Percentiles rank a stretch among this genome's conserved stretches.
Conservation (phyloP, 2,888 invertebrate genomes). For the Meganola albula region DNA sequence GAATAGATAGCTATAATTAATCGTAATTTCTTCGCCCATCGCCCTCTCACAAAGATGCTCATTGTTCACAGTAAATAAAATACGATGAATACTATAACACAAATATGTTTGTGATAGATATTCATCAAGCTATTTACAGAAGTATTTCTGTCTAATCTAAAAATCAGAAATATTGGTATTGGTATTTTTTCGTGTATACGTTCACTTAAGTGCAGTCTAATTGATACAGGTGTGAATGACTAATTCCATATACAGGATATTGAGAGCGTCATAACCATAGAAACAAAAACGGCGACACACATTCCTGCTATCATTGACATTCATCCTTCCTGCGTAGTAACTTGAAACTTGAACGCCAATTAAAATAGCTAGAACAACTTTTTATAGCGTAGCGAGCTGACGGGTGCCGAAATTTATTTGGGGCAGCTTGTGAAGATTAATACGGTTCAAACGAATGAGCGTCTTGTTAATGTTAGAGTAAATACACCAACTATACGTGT, state of each 20-base stretch:
- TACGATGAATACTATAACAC: no score
- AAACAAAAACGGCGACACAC: constrained; percentile 21
- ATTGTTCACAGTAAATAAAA: no score
- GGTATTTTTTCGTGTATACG: no score
- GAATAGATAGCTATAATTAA: constrained; percentile 56
- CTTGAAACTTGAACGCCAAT: constrained; percentile 67
- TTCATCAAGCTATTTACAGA: no score
- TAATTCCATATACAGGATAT: no score
- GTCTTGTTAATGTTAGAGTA: constrained; percentile 57
- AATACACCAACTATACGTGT: constrained; percentile 58
- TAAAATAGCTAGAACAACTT: constrained; percentile 69
- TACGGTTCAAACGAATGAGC: constrained; percentile 58
- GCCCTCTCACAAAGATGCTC: no score
- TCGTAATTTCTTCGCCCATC: constrained; percentile 57
- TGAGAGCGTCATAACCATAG: constrained; percentile 1
- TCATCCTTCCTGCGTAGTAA: constrained; percentile 46
- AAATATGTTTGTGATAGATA: no score
- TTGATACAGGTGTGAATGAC: no score
- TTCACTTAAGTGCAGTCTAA: no score
- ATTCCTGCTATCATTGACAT: constrained; percentile 52
- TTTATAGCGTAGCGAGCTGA: constrained; percentile 56
- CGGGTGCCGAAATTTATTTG: constrained; percentile 62
- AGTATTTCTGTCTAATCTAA: no score
- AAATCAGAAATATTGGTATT: no score
- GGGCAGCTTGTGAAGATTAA: constrained; percentile 60